Evolutionary conservation across 2,113 vertebrate genomes (phyloP).

Genomic region (Prunella fulvescens): DNA sequence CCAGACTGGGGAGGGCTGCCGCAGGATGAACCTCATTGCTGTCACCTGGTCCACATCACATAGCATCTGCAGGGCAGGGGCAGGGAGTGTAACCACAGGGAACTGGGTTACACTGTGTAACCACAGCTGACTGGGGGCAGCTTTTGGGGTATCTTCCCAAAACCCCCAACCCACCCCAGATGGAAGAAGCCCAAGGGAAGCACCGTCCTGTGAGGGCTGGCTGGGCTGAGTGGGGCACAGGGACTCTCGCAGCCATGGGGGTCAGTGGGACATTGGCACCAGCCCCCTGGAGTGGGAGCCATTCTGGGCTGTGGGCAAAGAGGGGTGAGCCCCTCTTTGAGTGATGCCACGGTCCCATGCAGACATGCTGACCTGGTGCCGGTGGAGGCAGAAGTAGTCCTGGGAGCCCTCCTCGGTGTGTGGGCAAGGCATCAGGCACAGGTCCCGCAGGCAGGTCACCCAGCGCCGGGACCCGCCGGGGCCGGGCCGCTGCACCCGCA

Average conservation of each 20-base stretch:
- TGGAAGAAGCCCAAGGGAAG: not conserved
- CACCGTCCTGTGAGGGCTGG: accelerated
- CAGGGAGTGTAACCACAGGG: not conserved
- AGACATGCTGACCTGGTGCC: conserved; percentile 76
- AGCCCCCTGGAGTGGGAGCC: accelerated
- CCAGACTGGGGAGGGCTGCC: conserved; percentile 91
- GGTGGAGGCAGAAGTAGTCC: conserved; percentile 84
- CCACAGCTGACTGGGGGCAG: not conserved
- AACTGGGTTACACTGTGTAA: too few relatives aligned
- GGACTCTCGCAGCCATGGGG: accelerated
- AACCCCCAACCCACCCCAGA: not conserved
- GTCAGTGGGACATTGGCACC: not conserved
- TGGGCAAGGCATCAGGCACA: conserved; percentile 86
- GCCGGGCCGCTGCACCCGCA: conserved; percentile 77
- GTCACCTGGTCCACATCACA: conserved; percentile 78
- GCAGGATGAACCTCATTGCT: conserved; percentile 84
- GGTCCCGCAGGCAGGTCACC: conserved; percentile 82
- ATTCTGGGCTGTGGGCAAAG: accelerated
- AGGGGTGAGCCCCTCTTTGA: not conserved
- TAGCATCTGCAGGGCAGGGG: conserved; percentile 78
- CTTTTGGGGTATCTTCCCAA: not conserved
- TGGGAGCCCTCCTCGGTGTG: conserved; percentile 89
- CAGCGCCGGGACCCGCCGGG: conserved; percentile 64
- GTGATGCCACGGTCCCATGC: accelerated
- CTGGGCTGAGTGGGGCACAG: not conserved